These are phyloP conservation scores for Himalopsyche kuldschensis DNA, from an alignment of 2,888 invertebrate genomes.

Conservation along the genomic window DNA sequence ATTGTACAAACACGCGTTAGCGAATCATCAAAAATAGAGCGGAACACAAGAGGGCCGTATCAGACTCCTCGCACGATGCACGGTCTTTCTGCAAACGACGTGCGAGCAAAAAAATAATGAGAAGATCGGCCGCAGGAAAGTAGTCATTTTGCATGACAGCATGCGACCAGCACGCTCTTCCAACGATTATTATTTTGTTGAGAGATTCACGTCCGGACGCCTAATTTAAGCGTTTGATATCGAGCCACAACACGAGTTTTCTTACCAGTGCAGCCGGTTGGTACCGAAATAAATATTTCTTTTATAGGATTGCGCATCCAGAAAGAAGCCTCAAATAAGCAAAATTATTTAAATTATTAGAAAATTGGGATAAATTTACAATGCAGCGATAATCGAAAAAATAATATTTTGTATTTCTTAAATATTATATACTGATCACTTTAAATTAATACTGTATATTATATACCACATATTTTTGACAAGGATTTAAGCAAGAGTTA, in stretches of 20 bases:
- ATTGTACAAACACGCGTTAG: conserved; percentile 10
- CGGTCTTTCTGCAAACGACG: not conserved
- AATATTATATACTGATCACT: no score
- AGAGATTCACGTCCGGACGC: not conserved
- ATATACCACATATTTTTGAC: no score
- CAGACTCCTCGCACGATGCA: conserved; percentile 5
- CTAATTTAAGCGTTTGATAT: not conserved
- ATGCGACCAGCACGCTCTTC: not conserved
- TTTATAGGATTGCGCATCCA: no score
- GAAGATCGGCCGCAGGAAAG: not conserved
- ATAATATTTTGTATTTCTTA: no score
- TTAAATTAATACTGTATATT: no score
- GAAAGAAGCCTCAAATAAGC: no score
- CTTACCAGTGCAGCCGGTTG: not conserved
- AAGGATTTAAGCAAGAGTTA: no score
- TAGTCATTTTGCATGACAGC: not conserved
- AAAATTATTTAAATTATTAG: no score
- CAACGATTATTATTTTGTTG: not conserved
- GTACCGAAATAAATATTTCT: no score
- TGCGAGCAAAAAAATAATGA: not conserved
- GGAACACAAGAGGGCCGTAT: conserved; percentile 30
- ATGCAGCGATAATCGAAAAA: no score
- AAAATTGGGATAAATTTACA: no score
- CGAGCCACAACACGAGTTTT: not conserved
- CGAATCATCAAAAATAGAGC: conserved; percentile 35